Conservation (phyloP, 2,888 invertebrate genomes). For the Orthonychiurus folsomi region DNA sequence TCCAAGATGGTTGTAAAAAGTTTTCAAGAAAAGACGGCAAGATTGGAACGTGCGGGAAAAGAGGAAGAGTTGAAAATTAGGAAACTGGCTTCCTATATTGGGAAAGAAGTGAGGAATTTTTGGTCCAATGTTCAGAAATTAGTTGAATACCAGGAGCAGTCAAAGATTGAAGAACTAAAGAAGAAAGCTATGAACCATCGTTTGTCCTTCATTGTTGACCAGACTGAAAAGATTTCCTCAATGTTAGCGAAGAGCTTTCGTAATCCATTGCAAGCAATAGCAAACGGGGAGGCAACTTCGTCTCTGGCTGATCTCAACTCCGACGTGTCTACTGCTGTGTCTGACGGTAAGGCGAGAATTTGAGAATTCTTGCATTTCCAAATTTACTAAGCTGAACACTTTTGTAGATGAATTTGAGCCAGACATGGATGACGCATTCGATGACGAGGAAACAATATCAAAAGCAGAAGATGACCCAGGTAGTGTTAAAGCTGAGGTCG, state of each 20-base stretch:
- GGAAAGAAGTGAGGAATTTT: conserved; percentile 86
- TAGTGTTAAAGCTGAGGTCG: conserved; percentile 63
- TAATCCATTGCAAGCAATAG: not conserved
- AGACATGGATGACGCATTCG: conserved; percentile 60
- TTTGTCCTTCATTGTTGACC: conserved; percentile 93
- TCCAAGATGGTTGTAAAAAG: conserved; percentile 84
- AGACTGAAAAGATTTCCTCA: conserved; percentile 93
- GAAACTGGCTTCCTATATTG: conserved; percentile 78
- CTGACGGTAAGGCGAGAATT: conserved; percentile 54
- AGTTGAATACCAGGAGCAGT: conserved; percentile 87
- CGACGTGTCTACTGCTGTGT: conserved; percentile 37
- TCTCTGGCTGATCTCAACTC: not conserved
- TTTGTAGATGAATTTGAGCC: conserved; percentile 83
- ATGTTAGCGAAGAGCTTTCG: conserved; percentile 66
- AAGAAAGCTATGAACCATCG: conserved; percentile 93
- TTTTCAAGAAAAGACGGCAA: conserved; percentile 47
- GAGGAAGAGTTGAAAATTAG: conserved; percentile 78
- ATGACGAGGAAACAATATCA: conserved; percentile 90
- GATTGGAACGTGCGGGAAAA: conserved; percentile 78
- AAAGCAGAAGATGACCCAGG: conserved; percentile 66
- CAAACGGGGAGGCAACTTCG: not conserved
- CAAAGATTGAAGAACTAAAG: conserved; percentile 84
- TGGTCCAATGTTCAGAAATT: conserved; percentile 96
- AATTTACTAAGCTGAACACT: conserved; percentile 23
- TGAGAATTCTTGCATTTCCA: too few relatives aligned